These are phyloP conservation scores for Tiliacea citrago DNA, from an alignment of 2,888 invertebrate genomes.

Conservation along the genomic window DNA sequence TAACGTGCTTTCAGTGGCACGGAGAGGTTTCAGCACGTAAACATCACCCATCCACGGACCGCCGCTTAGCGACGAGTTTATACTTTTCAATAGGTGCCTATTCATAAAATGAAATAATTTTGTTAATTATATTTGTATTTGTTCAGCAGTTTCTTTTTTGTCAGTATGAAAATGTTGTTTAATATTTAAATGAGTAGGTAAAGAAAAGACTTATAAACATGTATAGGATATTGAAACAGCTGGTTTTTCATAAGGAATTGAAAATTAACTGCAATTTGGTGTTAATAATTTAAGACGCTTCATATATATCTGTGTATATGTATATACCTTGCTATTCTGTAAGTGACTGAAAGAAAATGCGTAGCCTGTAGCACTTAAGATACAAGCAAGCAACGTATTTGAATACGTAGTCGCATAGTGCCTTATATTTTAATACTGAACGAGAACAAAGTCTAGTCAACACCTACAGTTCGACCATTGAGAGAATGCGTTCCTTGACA, in stretches of 20 bases:
- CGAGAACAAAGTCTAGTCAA: background rate
- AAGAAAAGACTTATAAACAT: background rate
- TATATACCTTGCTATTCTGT: background rate
- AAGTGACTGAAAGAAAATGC: background rate
- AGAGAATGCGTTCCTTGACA: too few species aligned
- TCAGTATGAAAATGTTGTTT: constrained; percentile 10
- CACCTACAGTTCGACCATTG: too few species aligned
- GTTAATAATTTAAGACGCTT: background rate
- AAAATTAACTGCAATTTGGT: background rate
- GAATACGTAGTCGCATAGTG: background rate
- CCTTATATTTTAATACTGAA: background rate
- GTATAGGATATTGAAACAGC: constrained; percentile 28
- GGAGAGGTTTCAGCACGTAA: background rate
- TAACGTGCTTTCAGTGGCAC: too few species aligned
- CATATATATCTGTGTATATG: background rate
- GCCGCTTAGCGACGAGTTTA: background rate
- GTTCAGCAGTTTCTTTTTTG: constrained; percentile 28
- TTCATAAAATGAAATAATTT: background rate
- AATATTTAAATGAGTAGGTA: background rate
- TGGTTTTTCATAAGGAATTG: constrained; percentile 4
- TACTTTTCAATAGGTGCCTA: background rate
- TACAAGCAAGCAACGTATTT: background rate
- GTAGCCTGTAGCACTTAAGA: background rate
- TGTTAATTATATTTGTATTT: constrained; percentile 3
- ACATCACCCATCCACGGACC: background rate